These are phyloP conservation scores for Hartigia nigra DNA, from an alignment of 2,888 invertebrate genomes.

Conservation along the genomic window DNA sequence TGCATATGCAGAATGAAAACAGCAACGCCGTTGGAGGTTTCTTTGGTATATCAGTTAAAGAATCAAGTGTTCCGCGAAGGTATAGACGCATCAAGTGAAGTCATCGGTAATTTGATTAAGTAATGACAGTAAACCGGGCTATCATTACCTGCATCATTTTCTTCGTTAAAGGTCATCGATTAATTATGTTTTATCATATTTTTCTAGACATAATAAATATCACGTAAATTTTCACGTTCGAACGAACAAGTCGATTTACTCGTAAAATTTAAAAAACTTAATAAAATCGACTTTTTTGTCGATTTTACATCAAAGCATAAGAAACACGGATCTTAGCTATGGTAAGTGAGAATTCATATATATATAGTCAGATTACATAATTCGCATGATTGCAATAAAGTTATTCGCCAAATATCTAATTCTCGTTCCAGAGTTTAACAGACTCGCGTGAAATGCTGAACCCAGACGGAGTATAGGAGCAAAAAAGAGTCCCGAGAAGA, in stretches of 20 bases:
- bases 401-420: slow-evolving; percentile 9
- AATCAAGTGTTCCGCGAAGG: not conserved
- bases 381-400: slow-evolving; percentile 15
- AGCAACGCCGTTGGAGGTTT: no score
- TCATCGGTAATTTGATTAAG: slow-evolving; percentile 44
- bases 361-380: not conserved
- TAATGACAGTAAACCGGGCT: slow-evolving; percentile 30
- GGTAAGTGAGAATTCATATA: not conserved
- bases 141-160: slow-evolving; percentile 31
- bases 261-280: not conserved
- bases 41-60: no score
- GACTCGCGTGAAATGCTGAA: not conserved
- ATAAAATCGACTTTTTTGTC: not conserved
- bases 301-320: not conserved
- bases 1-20: not conserved
- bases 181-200: not conserved
- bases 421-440: slow-evolving; percentile 4
- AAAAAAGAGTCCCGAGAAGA: slow-evolving; percentile 6
- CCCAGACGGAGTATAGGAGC: slow-evolving; percentile 12
- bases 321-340: not conserved
- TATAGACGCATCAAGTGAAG: slow-evolving; percentile 30
- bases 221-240: not conserved
- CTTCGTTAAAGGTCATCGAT: slow-evolving; percentile 25
- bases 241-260: not conserved
- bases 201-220: not conserved